Percentiles rank a stretch among this genome's conserved stretches.
Conservation (phyloP, 2,113 vertebrate species). For the Pontoporia blainvillei region DNA sequence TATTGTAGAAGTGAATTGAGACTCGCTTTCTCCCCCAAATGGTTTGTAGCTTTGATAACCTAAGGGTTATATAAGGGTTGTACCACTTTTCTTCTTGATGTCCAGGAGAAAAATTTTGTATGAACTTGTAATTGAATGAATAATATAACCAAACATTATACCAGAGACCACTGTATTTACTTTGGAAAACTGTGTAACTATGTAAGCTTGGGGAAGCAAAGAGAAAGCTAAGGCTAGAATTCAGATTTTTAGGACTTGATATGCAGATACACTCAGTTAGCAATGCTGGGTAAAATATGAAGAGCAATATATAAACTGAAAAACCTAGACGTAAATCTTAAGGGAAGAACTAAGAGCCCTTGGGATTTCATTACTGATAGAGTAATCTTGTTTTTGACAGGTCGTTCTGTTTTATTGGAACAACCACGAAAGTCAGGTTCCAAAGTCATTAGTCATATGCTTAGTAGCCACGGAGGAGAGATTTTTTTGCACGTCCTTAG, state of each 20-base stretch:
- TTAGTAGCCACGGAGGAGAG: slow-evolving; percentile 97
- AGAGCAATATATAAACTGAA: background rate
- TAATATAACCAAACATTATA: background rate
- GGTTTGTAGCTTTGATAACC: background rate
- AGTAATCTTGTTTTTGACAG: slow-evolving; percentile 78
- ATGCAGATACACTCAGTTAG: background rate
- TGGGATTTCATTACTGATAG: slow-evolving; percentile 13
- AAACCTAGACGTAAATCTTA: background rate
- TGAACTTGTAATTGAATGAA: slow-evolving; percentile 16
- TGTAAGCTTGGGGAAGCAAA: background rate
- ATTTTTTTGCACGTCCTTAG: slow-evolving; percentile 97
- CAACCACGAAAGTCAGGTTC: slow-evolving; percentile 97
- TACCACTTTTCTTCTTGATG: background rate
- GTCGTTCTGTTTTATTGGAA: slow-evolving; percentile 95
- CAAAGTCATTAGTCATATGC: slow-evolving; percentile 99
- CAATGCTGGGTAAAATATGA: background rate
- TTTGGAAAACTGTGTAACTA: background rate
- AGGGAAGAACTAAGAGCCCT: background rate
- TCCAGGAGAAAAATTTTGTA: background rate
- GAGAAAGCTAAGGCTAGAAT: background rate
- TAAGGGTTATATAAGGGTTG: background rate
- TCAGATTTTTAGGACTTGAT: background rate
- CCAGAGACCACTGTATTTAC: background rate
- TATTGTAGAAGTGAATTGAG: background rate
- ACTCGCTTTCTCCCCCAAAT: background rate